Percentiles rank a stretch among this genome's conserved stretches.
Conservation (phyloP, 2,888 invertebrate genomes). For the Tachina lurida region DNA sequence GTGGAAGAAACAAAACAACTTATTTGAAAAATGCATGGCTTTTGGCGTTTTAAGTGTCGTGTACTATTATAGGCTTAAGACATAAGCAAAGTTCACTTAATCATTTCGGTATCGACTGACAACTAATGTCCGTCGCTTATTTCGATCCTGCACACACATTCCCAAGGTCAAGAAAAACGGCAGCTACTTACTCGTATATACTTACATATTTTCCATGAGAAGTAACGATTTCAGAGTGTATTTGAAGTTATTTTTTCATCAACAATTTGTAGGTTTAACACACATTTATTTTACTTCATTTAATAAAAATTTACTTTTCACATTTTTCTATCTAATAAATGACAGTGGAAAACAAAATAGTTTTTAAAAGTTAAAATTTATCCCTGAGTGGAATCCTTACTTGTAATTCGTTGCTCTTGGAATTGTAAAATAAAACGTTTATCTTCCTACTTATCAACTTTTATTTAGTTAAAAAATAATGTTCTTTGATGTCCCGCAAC, state of each 20-base stretch:
- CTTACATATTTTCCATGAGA: neutral
- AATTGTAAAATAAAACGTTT: conserved; percentile 14
- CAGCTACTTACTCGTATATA: neutral
- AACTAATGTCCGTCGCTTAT: no score
- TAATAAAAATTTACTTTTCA: conserved; percentile 2
- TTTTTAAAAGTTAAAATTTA: conserved; percentile 19
- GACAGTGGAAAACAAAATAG: conserved; percentile 16
- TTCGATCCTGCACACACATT: no score
- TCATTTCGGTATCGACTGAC: no score
- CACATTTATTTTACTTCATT: conserved; percentile 22
- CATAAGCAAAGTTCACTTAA: no score
- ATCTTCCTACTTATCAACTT: conserved; percentile 18
- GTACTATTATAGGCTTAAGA: no score
- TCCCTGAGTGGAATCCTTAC: conserved; percentile 50
- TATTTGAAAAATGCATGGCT: no score
- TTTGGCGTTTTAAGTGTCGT: no score
- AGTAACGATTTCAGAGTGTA: no score
- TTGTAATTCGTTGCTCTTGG: conserved; percentile 43
- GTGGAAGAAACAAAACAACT: no score
- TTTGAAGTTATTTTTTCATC: neutral
- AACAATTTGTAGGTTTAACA: conserved; percentile 39
- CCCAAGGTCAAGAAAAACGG: neutral
- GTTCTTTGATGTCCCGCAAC: conserved; percentile 57
- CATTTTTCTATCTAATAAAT: neutral
- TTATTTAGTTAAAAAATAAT: conserved; percentile 28